Base-by-base conservation (phyloP, 1,140 invertebrate species). In the Tetramorium parvispinum region DNA sequence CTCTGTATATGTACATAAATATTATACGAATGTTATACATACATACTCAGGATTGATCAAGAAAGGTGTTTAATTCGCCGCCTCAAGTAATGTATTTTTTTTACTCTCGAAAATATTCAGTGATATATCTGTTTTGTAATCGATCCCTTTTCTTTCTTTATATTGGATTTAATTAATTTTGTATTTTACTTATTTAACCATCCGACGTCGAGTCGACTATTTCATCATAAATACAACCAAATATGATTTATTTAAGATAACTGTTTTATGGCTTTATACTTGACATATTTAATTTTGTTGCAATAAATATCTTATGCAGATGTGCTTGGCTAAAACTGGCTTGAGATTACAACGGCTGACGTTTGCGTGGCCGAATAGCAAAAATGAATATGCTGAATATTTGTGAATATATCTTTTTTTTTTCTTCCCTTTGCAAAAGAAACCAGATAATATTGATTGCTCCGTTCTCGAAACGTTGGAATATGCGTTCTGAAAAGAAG, bases 1-100 rank as follows among this genome's bases (percentile, higher is more conserved):
- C 32, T 46, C 37, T 78, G 73, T 85, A 70, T 37, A 77, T 85
- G 78, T 78, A 77, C 59, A 63, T 78, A 53, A 78, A 83, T 83
- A 75, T 75, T 73, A 46, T 49, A 83, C n/a, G 32, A 75, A 59
- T 75, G 55, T 59, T 71, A 73, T 55, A 75, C 40, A 40, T n/a
- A 24, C 24, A 21, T 37, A 46, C 53, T 46, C 66, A 49, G 53
- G 53, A 83, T 83, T 83, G 68, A 59, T 83, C 40, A 7, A 59
- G 51, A 61, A 49, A 82, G 24, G 8, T 71, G 10, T 37, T 43
- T 73, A 18, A 37, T 63, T 24, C 13, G 32, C 24, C 13, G 55
- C 40, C 53, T 3, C 32, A 13, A 68, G 13, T 49, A 21, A 63
- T 65, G 21, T 13, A 43, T 21, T 43, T 8, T 59, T 57, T 49